Evolutionary conservation across 2,888 invertebrate species (phyloP), one percentile per base, ranked within the genome.

Genomic region (Tenthredo scrophulariae): DNA sequence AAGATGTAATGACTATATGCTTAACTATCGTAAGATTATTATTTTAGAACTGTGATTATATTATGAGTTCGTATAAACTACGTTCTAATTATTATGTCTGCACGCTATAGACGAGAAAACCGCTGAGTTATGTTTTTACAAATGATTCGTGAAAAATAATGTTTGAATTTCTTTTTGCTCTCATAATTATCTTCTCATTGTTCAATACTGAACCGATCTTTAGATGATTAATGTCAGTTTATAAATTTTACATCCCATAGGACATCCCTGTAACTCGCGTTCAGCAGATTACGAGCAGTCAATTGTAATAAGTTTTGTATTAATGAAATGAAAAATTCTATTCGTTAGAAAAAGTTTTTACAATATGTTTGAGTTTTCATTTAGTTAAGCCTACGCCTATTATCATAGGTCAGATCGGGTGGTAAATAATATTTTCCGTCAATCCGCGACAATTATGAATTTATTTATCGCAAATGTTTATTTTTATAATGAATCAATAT

Each of bases 401-500:
- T 40, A 40, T 40, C n/a, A n/a, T 40, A 40, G 40, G 40, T 40
- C 18, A 40, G 18, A 40, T 10, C 37, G 15, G 65, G 67, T 82
- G 67, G 67, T 67, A 46, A 65, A 82, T 82, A 13, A 65, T 82
- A 22, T 82, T 65, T 40, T 58, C 37, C 54, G 33, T 62, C 2
- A 26, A 43, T 72, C n/a, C n/a, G 70, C 70, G 77, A 77, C 1
- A 54, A 37, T 80, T 22, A 46, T 67, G 29, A n/a, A 54, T 40
- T 37, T 46, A 83, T 46, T n/a, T 29, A 83, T 67, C 67, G 72
- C 88, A 89, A 89, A 91, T 89, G 90, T 89, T 91, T 92, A 92
- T 92, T 92, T 92, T 92, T 92, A 85, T 91, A 92, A 90, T 86
- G 88, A 90, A 89, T 89, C 22, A 74, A 74, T 50, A 88, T 91